phyloP scores from a whole-genome alignment of 2,797 vertebrate genomes.

The Galaxias olidus region DNA sequence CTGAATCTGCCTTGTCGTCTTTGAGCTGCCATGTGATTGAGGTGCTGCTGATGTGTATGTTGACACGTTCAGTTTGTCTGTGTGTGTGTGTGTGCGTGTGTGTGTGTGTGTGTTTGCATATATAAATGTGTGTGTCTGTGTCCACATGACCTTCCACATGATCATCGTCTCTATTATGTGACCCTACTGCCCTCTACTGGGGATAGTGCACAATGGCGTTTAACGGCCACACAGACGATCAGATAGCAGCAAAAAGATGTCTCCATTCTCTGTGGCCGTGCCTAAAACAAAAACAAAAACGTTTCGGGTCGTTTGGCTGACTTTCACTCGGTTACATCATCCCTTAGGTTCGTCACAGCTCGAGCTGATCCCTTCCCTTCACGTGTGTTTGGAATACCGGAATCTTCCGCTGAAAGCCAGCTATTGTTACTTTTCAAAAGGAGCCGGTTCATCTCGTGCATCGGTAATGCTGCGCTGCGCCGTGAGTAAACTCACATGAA shows the following conservation, averaged over 20 bases:
- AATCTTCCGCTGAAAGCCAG: slow-evolving; percentile 42
- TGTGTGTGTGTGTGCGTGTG: not conserved
- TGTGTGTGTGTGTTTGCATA: not conserved
- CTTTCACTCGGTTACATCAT: too few relatives aligned
- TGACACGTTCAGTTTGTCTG: not conserved
- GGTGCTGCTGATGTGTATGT: not conserved
- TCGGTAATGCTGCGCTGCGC: slow-evolving; percentile 48
- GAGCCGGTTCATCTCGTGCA: slow-evolving; percentile 45
- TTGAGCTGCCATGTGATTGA: not conserved
- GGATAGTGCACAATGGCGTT: not conserved
- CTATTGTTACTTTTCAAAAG: slow-evolving; percentile 45
- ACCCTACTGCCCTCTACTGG: slow-evolving; percentile 65
- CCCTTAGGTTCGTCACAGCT: too few relatives aligned
- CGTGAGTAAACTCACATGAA: slow-evolving; percentile 42
- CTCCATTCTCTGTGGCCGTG: too few relatives aligned
- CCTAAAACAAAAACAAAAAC: too few relatives aligned
- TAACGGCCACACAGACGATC: not conserved
- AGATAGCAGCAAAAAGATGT: too few relatives aligned
- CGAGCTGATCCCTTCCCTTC: not conserved
- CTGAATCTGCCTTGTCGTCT: not conserved
- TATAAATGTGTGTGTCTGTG: not conserved
- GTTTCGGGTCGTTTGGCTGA: too few relatives aligned
- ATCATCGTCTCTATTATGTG: not conserved
- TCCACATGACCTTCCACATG: too few relatives aligned
- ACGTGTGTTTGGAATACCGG: slow-evolving; percentile 20